Conservation (phyloP, 2,888 invertebrate species). For the Ditylenchus weischeri region DNA sequence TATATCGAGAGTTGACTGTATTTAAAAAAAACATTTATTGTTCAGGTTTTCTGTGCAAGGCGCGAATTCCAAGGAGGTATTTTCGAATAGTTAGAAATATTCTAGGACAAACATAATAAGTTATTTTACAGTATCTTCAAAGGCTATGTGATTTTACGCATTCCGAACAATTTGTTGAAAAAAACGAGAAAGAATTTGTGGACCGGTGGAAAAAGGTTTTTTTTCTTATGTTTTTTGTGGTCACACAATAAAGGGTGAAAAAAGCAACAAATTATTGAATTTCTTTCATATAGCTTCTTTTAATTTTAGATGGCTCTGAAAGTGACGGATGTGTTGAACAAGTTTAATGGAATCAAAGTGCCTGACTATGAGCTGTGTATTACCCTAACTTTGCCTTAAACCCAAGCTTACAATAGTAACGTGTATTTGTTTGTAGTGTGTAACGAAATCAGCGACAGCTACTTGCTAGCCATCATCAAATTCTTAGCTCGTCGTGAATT, state of each 20-base stretch:
- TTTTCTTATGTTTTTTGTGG: too few species aligned
- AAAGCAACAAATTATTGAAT: too few species aligned
- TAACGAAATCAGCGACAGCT: slow-evolving; percentile 11
- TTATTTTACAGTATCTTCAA: slow-evolving; percentile 17
- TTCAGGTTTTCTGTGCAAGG: slow-evolving; percentile 32
- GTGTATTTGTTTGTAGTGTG: not conserved
- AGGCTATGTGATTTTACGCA: slow-evolving; percentile 21
- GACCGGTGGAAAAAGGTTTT: slow-evolving; percentile 13
- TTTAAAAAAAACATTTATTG: not conserved
- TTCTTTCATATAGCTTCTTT: too few species aligned
- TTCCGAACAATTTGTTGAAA: slow-evolving; percentile 20
- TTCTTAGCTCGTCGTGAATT: slow-evolving; percentile 24
- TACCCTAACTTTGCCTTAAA: slow-evolving; percentile 12
- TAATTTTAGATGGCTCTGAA: slow-evolving; percentile 13
- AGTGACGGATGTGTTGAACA: slow-evolving; percentile 19
- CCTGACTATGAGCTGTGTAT: slow-evolving; percentile 24
- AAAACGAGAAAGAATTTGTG: slow-evolving; percentile 10
- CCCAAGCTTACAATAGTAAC: too few species aligned
- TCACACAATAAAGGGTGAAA: too few species aligned
- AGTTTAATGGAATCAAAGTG: slow-evolving; percentile 23
- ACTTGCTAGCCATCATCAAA: slow-evolving; percentile 15
- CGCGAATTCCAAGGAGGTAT: slow-evolving; percentile 25
- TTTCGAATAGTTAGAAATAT: not conserved
- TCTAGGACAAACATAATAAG: not conserved
- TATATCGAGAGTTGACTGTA: too few species aligned